A percentile compares a stretch with the other conserved stretches of the same genome.
phyloP scores from a whole-genome alignment of 64 coral and sea anemone species.

The Dendrophyllia cribrosa region DNA sequence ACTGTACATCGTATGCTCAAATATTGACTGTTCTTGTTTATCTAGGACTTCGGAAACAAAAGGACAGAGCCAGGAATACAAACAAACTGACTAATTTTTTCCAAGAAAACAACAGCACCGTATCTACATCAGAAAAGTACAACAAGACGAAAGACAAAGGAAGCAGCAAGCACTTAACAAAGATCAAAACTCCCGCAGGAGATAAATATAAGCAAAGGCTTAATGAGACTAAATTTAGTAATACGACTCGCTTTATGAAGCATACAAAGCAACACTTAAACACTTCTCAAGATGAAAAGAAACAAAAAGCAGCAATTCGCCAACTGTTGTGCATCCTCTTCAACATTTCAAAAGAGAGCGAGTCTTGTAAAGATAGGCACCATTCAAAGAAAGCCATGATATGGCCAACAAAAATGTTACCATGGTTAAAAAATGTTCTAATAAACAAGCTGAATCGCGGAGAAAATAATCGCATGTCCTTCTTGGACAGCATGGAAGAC shows the following conservation, averaged over 20 bases:
- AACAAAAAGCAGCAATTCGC: background rate
- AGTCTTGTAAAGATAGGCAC: slow-evolving; percentile 20
- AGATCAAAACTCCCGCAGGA: background rate
- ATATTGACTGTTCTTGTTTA: background rate
- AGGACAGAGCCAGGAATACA: background rate
- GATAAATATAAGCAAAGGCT: background rate
- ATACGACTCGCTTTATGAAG: too few species aligned
- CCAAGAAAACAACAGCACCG: slow-evolving; percentile 6
- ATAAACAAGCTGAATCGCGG: slow-evolving; percentile 65
- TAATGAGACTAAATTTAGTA: background rate
- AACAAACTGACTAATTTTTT: slow-evolving; percentile 15
- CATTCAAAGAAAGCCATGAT: slow-evolving; percentile 96
- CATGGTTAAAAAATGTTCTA: slow-evolving; percentile 77
- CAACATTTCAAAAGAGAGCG: slow-evolving; percentile 1
- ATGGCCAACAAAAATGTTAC: slow-evolving; percentile 96
- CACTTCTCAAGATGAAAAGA: background rate
- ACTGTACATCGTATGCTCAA: background rate
- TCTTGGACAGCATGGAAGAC: slow-evolving; percentile 47
- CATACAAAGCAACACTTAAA: background rate
- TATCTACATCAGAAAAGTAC: background rate
- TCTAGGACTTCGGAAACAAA: background rate
- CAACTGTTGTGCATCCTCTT: slow-evolving; percentile 4
- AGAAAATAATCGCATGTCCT: slow-evolving; percentile 20
- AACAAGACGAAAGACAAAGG: background rate
- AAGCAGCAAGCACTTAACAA: background rate